phyloP scores from a whole-genome alignment of 2,888 invertebrate genomes.

The Scelioninae gen. 1 region DNA sequence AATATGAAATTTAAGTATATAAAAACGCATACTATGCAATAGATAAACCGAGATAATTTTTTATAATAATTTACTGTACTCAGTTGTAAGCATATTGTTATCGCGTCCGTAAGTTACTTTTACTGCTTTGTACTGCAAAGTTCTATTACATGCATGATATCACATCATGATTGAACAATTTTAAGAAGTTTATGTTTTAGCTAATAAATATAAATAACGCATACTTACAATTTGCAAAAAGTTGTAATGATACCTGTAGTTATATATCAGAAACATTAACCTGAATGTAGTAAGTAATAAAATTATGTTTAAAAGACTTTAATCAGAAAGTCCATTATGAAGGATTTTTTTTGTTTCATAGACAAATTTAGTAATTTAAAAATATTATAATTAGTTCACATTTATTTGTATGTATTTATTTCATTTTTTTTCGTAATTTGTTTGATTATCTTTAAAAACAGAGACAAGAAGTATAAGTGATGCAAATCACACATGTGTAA shows the following conservation, averaged over 20 bases:
- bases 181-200: slow-evolving; percentile 15
- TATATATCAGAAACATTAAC: not conserved
- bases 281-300: too few relatives aligned
- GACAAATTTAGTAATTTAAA: too few relatives aligned
- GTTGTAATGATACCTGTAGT: not conserved
- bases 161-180: slow-evolving; percentile 9
- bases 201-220: slow-evolving; percentile 12
- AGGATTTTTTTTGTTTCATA: too few relatives aligned
- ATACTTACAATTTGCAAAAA: not conserved
- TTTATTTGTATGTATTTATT: too few relatives aligned
- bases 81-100: slow-evolving; percentile 31
- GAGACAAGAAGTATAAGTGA: not conserved
- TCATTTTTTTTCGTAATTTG: too few relatives aligned
- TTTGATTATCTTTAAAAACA: not conserved
- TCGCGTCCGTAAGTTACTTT: slow-evolving; percentile 30
- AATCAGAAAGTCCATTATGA: too few relatives aligned
- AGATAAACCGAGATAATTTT: slow-evolving; percentile 26
- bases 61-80: slow-evolving; percentile 12
- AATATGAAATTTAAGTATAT: slow-evolving; percentile 21
- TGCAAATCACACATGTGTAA: not conserved
- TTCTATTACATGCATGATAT: slow-evolving; percentile 21
- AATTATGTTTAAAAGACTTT: too few relatives aligned
- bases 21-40: slow-evolving; percentile 28
- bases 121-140: slow-evolving; percentile 16
- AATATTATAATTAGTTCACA: too few relatives aligned